Conservation (phyloP, 2,888 invertebrate genomes). For the Metalampra italica region DNA sequence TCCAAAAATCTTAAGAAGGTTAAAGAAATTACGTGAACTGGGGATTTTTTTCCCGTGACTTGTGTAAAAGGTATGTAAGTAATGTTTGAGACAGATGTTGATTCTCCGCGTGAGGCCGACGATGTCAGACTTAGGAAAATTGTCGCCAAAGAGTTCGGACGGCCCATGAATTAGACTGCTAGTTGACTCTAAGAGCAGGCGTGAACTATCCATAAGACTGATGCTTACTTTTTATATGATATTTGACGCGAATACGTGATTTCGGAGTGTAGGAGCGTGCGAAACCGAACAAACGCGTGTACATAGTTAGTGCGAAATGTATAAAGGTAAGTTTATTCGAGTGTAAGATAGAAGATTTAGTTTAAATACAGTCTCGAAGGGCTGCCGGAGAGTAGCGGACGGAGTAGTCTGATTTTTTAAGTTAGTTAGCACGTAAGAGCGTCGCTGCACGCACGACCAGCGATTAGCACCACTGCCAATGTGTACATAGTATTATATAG, state of each 20-base stretch:
- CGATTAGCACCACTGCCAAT: constrained; percentile 70
- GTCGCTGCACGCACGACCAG: constrained; percentile 53
- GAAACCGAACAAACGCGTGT: constrained; percentile 50
- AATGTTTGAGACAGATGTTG: constrained; percentile 44
- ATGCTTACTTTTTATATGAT: constrained; percentile 69
- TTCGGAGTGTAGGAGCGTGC: constrained; percentile 14
- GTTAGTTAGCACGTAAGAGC: constrained; percentile 23
- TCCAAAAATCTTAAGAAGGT: too few relatives aligned
- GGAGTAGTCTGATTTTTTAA: constrained; percentile 47
- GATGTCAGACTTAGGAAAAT: constrained; percentile 26
- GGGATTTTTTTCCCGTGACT: too few relatives aligned
- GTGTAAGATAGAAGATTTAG: constrained; percentile 40
- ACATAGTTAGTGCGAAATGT: constrained; percentile 58
- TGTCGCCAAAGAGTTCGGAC: constrained; percentile 59
- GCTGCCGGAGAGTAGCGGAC: constrained; percentile 17
- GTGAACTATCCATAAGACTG: constrained; percentile 69
- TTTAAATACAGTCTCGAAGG: constrained; percentile 19
- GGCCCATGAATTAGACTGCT: constrained; percentile 34
- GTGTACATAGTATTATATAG: constrained; percentile 56
- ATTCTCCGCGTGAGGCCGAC: constrained; percentile 35
- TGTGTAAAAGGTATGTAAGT: too few relatives aligned
- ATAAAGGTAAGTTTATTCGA: constrained; percentile 26
- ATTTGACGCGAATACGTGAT: constrained; percentile 30
- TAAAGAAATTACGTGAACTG: too few relatives aligned
- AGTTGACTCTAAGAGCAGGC: constrained; percentile 37